phyloP scores from a whole-genome alignment of 1,140 invertebrate species.

The Stenopsyche tienmushanensis region DNA sequence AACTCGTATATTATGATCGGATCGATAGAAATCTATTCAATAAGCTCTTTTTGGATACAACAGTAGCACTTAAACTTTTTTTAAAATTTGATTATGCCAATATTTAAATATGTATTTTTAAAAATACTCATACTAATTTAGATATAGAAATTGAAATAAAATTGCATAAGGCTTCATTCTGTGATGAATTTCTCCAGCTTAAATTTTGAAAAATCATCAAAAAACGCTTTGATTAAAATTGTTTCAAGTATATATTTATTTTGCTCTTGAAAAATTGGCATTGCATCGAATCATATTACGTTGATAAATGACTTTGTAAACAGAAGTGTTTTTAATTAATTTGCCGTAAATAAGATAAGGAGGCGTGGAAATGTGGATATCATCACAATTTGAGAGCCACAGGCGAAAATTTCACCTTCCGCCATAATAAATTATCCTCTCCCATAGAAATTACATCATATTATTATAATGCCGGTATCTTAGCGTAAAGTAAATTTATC shows the following conservation, averaged over 20 bases:
- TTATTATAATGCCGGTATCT: conserved; percentile 40
- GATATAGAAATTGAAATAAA: too few relatives aligned
- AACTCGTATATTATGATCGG: conserved; percentile 1
- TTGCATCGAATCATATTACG: too few relatives aligned
- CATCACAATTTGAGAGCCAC: conserved; percentile 12
- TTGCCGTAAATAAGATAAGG: background rate
- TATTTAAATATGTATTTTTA: too few relatives aligned
- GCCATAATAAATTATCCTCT: conserved; percentile 38
- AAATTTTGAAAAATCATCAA: background rate
- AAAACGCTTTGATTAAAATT: too few relatives aligned
- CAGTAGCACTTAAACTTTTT: conserved; percentile 1
- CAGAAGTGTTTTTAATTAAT: background rate
- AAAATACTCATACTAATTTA: too few relatives aligned
- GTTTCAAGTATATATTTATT: too few relatives aligned
- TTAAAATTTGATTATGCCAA: background rate
- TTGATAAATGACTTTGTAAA: background rate
- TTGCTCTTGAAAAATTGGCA: too few relatives aligned
- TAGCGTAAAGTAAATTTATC: conserved; percentile 39
- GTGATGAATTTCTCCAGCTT: too few relatives aligned
- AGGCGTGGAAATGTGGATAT: background rate
- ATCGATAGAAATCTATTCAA: conserved; percentile 11
- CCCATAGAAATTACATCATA: conserved; percentile 38
- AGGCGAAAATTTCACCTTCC: conserved; percentile 27
- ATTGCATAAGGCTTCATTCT: too few relatives aligned
- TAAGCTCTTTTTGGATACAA: background rate